Evolutionary conservation across 2,113 vertebrate genomes (phyloP).

Genomic region (Bungarus multicinctus): DNA sequence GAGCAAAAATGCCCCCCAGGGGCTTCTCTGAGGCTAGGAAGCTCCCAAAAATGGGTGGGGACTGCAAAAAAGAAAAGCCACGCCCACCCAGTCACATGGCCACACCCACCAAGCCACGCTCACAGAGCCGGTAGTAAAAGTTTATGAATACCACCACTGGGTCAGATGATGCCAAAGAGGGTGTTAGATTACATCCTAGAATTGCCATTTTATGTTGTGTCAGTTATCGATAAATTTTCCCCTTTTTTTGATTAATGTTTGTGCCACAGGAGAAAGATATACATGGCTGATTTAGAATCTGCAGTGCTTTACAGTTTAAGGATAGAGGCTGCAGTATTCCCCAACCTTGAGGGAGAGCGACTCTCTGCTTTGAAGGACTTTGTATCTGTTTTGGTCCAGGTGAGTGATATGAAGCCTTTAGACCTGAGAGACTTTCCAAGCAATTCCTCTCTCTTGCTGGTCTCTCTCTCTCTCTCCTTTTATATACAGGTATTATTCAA

Average conservation of each 20-base stretch:
- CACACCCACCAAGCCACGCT: no score
- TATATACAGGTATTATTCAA: not conserved
- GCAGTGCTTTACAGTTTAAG: conserved; percentile 84
- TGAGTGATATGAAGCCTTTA: conserved; percentile 55
- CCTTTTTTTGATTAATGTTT: not conserved
- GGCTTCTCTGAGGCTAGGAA: no score
- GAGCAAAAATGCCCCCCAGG: no score
- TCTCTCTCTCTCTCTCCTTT: not conserved
- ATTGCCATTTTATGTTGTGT: not conserved
- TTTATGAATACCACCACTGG: no score
- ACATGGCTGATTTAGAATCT: conserved; percentile 91
- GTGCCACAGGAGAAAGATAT: conserved; percentile 68
- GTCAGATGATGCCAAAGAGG: not conserved
- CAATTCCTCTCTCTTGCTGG: not conserved
- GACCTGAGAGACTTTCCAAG: not conserved
- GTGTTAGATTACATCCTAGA: not conserved
- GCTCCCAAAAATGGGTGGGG: no score
- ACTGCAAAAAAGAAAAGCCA: no score
- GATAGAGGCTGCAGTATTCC: conserved; percentile 75
- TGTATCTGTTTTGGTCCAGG: conserved; percentile 80
- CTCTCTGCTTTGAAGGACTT: conserved; percentile 78
- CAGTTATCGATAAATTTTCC: not conserved
- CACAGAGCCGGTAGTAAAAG: no score
- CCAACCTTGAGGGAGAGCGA: conserved; percentile 66
- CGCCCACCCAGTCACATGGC: no score